These are phyloP conservation scores for Pangasius sanitwongsei DNA, from an alignment of 2,797 vertebrate genomes.

Conservation along the genomic window DNA sequence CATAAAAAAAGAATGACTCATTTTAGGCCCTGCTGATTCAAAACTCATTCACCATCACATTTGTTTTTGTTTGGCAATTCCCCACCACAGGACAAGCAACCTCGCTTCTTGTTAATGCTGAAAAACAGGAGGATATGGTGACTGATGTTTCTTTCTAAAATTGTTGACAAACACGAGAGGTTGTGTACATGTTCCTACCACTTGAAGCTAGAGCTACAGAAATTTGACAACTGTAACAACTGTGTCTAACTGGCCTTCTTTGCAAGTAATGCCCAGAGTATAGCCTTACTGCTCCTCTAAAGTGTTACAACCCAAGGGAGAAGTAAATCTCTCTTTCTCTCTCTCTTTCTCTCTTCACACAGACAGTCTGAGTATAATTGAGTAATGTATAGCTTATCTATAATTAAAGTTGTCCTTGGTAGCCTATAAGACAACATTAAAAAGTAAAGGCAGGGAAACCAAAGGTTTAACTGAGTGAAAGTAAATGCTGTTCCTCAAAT, in stretches of 20 bases:
- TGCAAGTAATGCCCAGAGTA: not conserved
- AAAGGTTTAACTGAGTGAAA: not conserved
- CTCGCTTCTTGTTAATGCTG: not conserved
- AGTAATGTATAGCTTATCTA: conserved; percentile 8
- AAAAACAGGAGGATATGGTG: not conserved
- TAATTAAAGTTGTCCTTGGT: conserved; percentile 3
- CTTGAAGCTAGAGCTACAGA: not conserved
- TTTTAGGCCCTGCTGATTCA: not conserved
- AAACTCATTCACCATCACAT: not conserved
- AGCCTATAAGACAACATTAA: not conserved
- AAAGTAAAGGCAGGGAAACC: not conserved
- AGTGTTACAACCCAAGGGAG: not conserved
- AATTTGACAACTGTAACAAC: not conserved
- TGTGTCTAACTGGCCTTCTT: not conserved
- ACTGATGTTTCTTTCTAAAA: not conserved
- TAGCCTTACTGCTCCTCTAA: not conserved
- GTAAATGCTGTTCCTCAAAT: not conserved
- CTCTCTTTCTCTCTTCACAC: not conserved
- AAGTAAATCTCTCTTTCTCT: not conserved
- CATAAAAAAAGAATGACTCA: not conserved
- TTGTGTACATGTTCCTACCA: not conserved
- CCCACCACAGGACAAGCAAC: not conserved
- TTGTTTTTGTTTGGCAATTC: not conserved
- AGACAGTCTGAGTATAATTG: not conserved
- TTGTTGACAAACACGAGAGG: not conserved